phyloP scores from a whole-genome alignment of 2,797 vertebrate genomes.

The Fringilla coelebs region DNA sequence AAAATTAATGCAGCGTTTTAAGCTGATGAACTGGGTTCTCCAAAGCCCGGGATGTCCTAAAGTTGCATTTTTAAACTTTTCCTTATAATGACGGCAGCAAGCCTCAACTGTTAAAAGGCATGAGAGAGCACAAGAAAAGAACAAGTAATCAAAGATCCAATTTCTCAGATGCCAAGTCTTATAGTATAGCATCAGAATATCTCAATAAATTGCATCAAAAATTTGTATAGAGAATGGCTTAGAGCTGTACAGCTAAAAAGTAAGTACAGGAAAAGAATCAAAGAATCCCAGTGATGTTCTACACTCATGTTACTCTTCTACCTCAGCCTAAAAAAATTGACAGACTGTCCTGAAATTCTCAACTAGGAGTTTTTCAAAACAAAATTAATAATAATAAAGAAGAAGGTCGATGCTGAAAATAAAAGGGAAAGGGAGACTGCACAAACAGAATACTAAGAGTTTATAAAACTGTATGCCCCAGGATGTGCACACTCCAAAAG shows the following conservation, averaged over 20 bases:
- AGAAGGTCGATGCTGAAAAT: not conserved
- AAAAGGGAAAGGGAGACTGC: not conserved
- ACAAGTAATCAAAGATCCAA: not conserved
- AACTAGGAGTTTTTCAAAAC: not conserved
- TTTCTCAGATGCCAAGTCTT: not conserved
- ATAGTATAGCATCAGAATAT: not conserved
- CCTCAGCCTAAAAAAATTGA: not conserved
- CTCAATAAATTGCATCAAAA: not conserved
- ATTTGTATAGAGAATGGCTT: not conserved
- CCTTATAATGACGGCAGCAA: accelerated
- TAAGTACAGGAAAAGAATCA: not conserved
- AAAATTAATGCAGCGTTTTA: not conserved
- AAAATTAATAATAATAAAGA: not conserved
- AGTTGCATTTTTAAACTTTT: not conserved
- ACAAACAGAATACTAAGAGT: not conserved
- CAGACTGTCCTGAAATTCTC: not conserved
- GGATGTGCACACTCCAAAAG: not conserved
- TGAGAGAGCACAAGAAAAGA: not conserved
- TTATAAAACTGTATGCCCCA: not conserved
- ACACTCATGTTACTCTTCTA: not conserved
- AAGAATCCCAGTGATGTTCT: not conserved
- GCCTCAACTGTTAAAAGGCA: not conserved
- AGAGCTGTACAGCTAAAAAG: not conserved
- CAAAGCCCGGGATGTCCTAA: not conserved
- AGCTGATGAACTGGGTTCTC: not conserved